A percentile compares a stretch with the other conserved stretches of the same genome.
phyloP scores from a whole-genome alignment of 92 coral and sea anemone genomes.

The Anthopleura xanthogrammica region DNA sequence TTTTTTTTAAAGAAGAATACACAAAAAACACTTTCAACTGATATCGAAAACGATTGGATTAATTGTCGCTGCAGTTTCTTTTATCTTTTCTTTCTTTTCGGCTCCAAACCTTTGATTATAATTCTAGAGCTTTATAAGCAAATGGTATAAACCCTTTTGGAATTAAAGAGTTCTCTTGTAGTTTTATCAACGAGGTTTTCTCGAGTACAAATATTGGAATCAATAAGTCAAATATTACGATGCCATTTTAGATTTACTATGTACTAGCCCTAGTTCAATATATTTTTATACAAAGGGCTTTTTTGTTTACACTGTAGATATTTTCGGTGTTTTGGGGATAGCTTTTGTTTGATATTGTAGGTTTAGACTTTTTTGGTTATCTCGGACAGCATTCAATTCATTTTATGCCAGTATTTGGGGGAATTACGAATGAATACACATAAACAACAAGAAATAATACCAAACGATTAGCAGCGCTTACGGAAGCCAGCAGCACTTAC shows the following conservation, averaged over 20 bases:
- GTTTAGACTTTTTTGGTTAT: not conserved
- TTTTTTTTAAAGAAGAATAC: not conserved
- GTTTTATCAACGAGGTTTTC: not conserved
- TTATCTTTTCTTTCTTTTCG: not conserved
- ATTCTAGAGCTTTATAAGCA: not conserved
- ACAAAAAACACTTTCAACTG: not conserved
- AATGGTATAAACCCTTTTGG: not conserved
- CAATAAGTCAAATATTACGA: not conserved
- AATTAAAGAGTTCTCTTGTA: not conserved
- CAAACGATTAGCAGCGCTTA: not conserved
- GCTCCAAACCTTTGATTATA: not conserved
- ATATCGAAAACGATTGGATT: not conserved
- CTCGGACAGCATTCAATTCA: not conserved
- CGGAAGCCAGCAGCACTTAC: not conserved
- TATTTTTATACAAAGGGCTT: not conserved
- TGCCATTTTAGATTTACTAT: not conserved
- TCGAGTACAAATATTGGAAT: slow-evolving; percentile 8
- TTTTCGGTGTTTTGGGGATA: not conserved
- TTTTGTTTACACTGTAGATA: slow-evolving; percentile 1
- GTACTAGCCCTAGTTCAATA: not conserved
- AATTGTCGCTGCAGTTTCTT: slow-evolving; percentile 2
- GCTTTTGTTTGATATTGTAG: not conserved
- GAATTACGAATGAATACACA: not conserved
- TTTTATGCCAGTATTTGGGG: not conserved
- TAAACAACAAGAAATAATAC: not conserved